Conservation (phyloP, 2,113 vertebrate species). For the Psettodes erumei region DNA sequence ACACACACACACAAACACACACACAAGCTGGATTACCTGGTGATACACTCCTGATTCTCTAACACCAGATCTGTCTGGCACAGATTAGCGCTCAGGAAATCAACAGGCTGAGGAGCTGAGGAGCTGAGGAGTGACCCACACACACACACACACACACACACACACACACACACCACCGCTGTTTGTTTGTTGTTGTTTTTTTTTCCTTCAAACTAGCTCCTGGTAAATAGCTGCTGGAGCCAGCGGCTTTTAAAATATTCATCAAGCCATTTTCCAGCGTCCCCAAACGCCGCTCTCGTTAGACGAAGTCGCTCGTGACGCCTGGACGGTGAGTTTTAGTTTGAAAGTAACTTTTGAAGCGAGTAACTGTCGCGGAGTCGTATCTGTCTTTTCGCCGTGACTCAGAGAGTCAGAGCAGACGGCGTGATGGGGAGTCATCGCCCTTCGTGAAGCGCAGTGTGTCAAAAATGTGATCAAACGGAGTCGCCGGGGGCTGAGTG, state of each 20-base stretch:
- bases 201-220: slow-evolving; percentile 34
- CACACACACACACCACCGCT: neutral
- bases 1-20: slow-evolving; percentile 60
- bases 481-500: neutral
- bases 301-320: too few species aligned
- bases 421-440: neutral
- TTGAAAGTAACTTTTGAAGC: neutral
- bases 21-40: slow-evolving; percentile 75
- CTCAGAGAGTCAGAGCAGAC: neutral
- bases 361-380: too few species aligned
- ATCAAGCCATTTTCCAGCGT: slow-evolving; percentile 65
- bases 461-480: neutral
- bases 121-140: too few species aligned
- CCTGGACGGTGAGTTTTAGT: neutral
- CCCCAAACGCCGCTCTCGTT: slow-evolving; percentile 68
- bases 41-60: slow-evolving; percentile 66
- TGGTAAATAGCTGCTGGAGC: slow-evolving; percentile 60
- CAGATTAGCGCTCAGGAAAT: slow-evolving; percentile 70
- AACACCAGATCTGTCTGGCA: slow-evolving; percentile 73
- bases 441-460: neutral
- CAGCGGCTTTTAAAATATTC: slow-evolving; percentile 69
- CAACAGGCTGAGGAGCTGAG: slow-evolving; percentile 56
- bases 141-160: neutral
- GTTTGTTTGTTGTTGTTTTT: slow-evolving; percentile 27
- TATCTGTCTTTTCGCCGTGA: too few species aligned